These are phyloP conservation scores for Corythoichthys haematopterus DNA, from an alignment of 2,113 vertebrate genomes.

Conservation along the genomic window DNA sequence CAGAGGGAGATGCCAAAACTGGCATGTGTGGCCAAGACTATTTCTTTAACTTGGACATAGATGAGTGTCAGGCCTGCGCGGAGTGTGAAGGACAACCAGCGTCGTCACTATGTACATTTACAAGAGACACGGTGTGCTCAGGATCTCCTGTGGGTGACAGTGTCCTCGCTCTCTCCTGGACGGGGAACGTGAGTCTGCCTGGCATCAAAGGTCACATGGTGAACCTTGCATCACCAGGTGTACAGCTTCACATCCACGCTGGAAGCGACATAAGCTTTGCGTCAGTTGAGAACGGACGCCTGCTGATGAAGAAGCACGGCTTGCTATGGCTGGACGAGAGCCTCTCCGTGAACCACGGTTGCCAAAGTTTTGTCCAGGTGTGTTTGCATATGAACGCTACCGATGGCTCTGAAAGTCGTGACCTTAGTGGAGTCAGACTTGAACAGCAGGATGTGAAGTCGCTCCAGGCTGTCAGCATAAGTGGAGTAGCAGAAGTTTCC, in stretches of 20 bases:
- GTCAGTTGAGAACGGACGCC: constrained; percentile 55
- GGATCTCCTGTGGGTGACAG: constrained; percentile 65
- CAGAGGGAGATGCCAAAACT: constrained; percentile 70
- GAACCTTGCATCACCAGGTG: constrained; percentile 62
- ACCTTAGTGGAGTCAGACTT: constrained; percentile 74
- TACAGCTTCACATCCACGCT: constrained; percentile 74
- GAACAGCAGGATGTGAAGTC: constrained; percentile 76
- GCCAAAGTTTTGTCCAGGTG: constrained; percentile 81
- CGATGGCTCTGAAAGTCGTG: constrained; percentile 62
- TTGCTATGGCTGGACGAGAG: constrained; percentile 82
- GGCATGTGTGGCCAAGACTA: constrained; percentile 77
- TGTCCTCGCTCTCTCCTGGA: constrained; percentile 76
- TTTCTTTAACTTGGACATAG: constrained; percentile 79
- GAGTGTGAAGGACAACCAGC: constrained; percentile 74
- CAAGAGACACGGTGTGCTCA: constrained; percentile 74
- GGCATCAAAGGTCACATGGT: constrained; percentile 33
- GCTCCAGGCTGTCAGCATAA: constrained; percentile 77
- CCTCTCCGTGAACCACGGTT: constrained; percentile 78
- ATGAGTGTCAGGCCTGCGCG: constrained; percentile 80
- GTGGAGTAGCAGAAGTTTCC: constrained; percentile 75
- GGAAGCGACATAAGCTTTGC: constrained; percentile 56
- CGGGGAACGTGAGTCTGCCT: constrained; percentile 63
- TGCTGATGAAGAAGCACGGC: constrained; percentile 78
- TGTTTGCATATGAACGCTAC: constrained; percentile 75
- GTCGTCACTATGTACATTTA: constrained; percentile 68